Evolutionary conservation across 1,140 invertebrate species (phyloP).

Genomic region (Capitella teleta): DNA sequence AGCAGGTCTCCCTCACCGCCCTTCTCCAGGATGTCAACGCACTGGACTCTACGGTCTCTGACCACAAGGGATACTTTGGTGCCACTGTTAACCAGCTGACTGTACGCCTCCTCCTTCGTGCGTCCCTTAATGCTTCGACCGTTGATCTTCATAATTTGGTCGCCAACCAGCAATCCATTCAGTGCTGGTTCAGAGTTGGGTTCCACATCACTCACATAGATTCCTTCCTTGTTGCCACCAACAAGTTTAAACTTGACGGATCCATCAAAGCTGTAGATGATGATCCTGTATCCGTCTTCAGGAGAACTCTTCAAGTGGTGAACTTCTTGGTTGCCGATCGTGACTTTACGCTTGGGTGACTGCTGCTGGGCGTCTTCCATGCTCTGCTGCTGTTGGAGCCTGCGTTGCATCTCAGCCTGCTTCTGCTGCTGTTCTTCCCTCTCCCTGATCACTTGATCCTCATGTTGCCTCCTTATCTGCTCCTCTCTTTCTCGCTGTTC

Average conservation of each 20-base stretch:
- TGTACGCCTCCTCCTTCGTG: slow-evolving; percentile 8
- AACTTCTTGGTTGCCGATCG: background rate
- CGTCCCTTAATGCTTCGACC: background rate
- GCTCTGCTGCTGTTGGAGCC: background rate
- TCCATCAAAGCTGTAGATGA: slow-evolving; percentile 8
- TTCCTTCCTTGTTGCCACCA: slow-evolving; percentile 10
- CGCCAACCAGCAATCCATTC: slow-evolving; percentile 8
- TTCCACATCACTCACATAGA: slow-evolving; percentile 9
- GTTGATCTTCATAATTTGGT: slow-evolving; percentile 12
- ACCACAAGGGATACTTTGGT: slow-evolving; percentile 4
- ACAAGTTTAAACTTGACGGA: slow-evolving; percentile 5
- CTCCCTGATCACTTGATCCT: background rate
- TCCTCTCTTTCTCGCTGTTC: background rate
- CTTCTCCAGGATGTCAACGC: slow-evolving; percentile 4
- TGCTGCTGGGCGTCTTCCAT: background rate
- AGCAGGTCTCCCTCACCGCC: slow-evolving; percentile 8
- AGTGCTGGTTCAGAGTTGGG: slow-evolving; percentile 1
- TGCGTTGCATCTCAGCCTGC: background rate
- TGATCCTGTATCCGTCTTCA: background rate
- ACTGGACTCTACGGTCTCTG: background rate
- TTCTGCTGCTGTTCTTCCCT: background rate
- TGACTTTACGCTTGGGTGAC: background rate
- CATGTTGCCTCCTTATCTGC: background rate
- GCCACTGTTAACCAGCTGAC: background rate
- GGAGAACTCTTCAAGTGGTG: background rate